Base-by-base conservation (phyloP, 2,797 vertebrate genomes). In the Hydrophis major region DNA sequence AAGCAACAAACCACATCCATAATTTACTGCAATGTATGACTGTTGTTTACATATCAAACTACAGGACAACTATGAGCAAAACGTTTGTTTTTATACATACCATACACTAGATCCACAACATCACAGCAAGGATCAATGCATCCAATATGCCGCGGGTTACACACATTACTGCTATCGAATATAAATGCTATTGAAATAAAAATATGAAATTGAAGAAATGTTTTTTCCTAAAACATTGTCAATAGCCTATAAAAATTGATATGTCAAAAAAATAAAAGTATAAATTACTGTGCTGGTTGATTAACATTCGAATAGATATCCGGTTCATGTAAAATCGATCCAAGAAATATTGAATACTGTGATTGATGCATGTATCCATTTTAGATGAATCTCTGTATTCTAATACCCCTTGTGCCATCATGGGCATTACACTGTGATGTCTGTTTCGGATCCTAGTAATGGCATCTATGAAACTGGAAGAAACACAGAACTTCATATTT, bases 291-390 rank as follows among this genome's bases (percentile, higher is more conserved):
- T 99, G 99, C 95, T 99, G 99, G 97, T 99, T 99, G 98, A 99
- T 99, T 91, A 99, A 97, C 99, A 99, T 99, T 93, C 99, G 98
- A 1, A 98, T 99, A 22, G 99, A 99, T 97, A 99, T 99, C 87
- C 99, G 98, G 97, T 99, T 99, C 98, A 99, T 99, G 97, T 99
- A 99, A 97, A 99, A 99, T 88, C 99, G 98, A 96, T 99, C 99
- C 97, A 99, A 96, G 97, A 99, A 99, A 96, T 99, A 99, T 95
- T 99, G 99, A 74, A 99, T 98, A 88, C 99, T 99, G 97, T 99
- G 99, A 97, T 98, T 99, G 97, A 98, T 99, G 96, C 99, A 98
- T 1, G 98, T 98, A 95, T 99, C 99, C 94, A 99, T 98, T 53
- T 98, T 98, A 10, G 98, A 99, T 42, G 96, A 96, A 20, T 99